Evolutionary conservation across 2,113 vertebrate genomes (phyloP).

Genomic region (Pyxicephalus adspersus): DNA sequence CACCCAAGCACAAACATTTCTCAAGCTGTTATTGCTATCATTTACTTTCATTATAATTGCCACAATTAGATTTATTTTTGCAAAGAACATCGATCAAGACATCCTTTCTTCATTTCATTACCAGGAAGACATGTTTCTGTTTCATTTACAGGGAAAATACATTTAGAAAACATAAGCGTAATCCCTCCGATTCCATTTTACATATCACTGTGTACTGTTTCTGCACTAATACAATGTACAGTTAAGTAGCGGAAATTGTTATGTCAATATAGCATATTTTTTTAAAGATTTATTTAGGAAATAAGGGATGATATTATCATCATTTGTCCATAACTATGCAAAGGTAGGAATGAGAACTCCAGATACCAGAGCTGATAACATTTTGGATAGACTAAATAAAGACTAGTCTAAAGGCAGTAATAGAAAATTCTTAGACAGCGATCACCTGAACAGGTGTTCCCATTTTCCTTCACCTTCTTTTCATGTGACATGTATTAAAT

Average conservation of each 20-base stretch:
- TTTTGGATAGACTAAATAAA: too few relatives aligned
- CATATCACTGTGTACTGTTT: background rate
- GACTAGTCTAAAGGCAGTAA: too few relatives aligned
- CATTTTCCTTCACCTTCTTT: too few relatives aligned
- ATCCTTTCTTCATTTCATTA: constrained; percentile 44
- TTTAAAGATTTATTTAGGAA: background rate
- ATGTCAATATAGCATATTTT: background rate
- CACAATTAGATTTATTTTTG: constrained; percentile 50
- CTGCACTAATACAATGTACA: background rate
- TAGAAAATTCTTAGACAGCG: too few relatives aligned
- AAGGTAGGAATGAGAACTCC: background rate
- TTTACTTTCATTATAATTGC: constrained; percentile 39
- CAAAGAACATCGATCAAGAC: constrained; percentile 32
- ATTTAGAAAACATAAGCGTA: constrained; percentile 28
- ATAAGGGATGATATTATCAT: too few relatives aligned
- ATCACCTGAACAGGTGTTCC: too few relatives aligned
- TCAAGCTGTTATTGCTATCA: constrained; percentile 44
- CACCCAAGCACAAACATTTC: constrained; percentile 30
- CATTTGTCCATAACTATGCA: too few relatives aligned
- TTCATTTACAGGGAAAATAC: background rate
- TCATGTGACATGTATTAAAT: too few relatives aligned
- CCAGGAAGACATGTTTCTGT: constrained; percentile 5
- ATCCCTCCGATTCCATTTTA: background rate
- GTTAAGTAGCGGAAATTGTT: background rate
- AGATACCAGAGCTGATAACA: background rate